Percentiles rank a stretch among this genome's conserved stretches.
phyloP scores from a whole-genome alignment of 2,797 vertebrate species.

The Staurois parvus region DNA sequence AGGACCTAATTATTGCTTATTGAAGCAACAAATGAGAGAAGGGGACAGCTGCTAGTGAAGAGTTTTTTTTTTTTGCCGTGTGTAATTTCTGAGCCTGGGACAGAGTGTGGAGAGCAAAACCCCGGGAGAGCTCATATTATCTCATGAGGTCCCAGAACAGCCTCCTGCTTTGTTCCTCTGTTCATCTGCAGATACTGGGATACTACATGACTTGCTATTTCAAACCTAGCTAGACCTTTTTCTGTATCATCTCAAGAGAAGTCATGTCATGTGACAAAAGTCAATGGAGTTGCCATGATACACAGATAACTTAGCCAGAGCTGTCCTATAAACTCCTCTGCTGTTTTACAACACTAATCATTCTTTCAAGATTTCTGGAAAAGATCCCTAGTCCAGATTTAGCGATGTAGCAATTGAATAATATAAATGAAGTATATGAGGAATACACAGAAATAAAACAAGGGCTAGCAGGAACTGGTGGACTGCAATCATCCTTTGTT shows the following conservation, averaged over 20 bases:
- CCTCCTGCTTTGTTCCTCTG: constrained; percentile 11
- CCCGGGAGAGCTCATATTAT: constrained; percentile 15
- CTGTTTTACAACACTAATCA: not conserved
- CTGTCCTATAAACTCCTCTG: constrained; percentile 3
- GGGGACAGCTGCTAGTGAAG: constrained; percentile 72
- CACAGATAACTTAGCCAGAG: constrained; percentile 42
- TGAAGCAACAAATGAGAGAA: constrained; percentile 77
- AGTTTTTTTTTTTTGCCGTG: not conserved
- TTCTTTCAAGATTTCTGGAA: not conserved
- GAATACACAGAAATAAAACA: no score
- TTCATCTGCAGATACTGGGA: constrained; percentile 12
- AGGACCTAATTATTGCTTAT: constrained; percentile 82
- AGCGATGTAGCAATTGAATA: no score
- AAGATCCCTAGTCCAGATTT: no score
- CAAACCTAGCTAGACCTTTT: not conserved
- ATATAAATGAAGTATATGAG: no score
- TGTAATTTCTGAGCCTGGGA: constrained; percentile 13
- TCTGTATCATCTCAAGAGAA: constrained; percentile 11
- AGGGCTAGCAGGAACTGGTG: no score
- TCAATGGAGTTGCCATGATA: constrained; percentile 56
- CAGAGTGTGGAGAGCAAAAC: constrained; percentile 15
- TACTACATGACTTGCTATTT: constrained; percentile 7
- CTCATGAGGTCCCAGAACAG: not conserved
- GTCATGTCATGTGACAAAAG: constrained; percentile 51
- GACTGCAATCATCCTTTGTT: no score